Evolutionary conservation across 64 coral and sea anemone genomes (phyloP).

Genomic region (Montipora foliosa): DNA sequence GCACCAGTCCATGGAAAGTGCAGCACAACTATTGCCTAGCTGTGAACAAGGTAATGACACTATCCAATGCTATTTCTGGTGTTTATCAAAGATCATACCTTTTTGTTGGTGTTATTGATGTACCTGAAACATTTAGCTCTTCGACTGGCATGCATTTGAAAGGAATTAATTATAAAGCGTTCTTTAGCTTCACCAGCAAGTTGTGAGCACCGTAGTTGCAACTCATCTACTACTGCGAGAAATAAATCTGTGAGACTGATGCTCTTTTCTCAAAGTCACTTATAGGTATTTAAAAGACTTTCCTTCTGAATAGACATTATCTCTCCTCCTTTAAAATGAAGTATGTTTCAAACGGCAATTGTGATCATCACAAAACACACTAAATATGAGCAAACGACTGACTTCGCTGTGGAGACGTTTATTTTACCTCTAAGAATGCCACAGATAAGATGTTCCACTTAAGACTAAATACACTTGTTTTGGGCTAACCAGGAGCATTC

Average conservation of each 20-base stretch:
- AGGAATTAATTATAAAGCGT: not conserved
- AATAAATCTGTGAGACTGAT: conserved; percentile 11
- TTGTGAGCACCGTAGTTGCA: not conserved
- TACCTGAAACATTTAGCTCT: conserved; percentile 23
- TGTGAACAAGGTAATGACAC: conserved; percentile 73
- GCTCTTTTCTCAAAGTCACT: too few relatives aligned
- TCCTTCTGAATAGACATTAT: too few relatives aligned
- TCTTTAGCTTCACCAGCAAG: not conserved
- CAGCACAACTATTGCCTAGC: conserved; percentile 30
- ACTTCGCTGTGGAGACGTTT: conserved; percentile 14
- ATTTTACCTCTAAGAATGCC: not conserved
- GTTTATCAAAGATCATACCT: conserved; percentile 72
- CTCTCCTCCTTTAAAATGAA: too few relatives aligned
- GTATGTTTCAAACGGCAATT: not conserved
- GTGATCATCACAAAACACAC: not conserved
- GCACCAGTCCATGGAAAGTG: conserved; percentile 22
- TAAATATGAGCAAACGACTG: not conserved
- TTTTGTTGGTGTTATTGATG: conserved; percentile 56
- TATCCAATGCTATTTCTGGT: conserved; percentile 55
- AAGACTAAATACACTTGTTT: not conserved
- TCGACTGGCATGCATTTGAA: conserved; percentile 5
- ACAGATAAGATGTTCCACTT: not conserved
- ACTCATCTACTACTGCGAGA: conserved; percentile 10
- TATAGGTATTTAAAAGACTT: too few relatives aligned
- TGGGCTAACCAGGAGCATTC: too few relatives aligned